These are phyloP conservation scores for Nothobranchius kuhntae DNA, from an alignment of 2,113 vertebrate species.

Conservation along the genomic window DNA sequence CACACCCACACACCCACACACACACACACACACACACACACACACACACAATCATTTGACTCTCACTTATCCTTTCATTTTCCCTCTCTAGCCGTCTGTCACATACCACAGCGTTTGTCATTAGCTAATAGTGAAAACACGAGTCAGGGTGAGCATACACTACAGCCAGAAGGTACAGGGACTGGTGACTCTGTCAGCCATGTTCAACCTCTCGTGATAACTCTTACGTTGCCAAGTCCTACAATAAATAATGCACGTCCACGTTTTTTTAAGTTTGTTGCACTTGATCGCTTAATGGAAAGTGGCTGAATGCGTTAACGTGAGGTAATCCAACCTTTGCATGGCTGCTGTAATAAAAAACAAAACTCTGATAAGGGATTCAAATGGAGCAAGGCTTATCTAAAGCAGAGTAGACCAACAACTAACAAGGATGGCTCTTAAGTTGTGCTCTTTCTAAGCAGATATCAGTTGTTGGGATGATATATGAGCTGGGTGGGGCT, in stretches of 20 bases:
- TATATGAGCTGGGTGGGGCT: slow-evolving; percentile 78
- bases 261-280: slow-evolving; percentile 29
- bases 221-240: slow-evolving; percentile 12
- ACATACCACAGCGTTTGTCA: slow-evolving; percentile 69
- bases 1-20: slow-evolving; percentile 29
- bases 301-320: slow-evolving; percentile 34
- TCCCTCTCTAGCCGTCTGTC: slow-evolving; percentile 56
- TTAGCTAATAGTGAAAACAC: slow-evolving; percentile 67
- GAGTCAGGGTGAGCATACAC: slow-evolving; percentile 48
- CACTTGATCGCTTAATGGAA: slow-evolving; percentile 25
- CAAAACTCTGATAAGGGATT: slow-evolving; percentile 62
- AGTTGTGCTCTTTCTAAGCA: slow-evolving; percentile 67
- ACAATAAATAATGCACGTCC: slow-evolving; percentile 6
- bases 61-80: slow-evolving; percentile 65
- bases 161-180: slow-evolving; percentile 22
- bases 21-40: slow-evolving; percentile 6
- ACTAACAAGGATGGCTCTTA: slow-evolving; percentile 73
- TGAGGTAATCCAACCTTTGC: slow-evolving; percentile 54
- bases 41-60: slow-evolving; percentile 64
- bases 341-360: slow-evolving; percentile 49
- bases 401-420: slow-evolving; percentile 64
- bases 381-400: slow-evolving; percentile 66
- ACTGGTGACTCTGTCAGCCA: slow-evolving; percentile 34
- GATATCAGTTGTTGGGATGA: slow-evolving; percentile 76
- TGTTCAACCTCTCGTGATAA: slow-evolving; percentile 19